These are phyloP conservation scores for Chironomus striatipennis DNA, from an alignment of 1,140 invertebrate species.

Conservation along the genomic window DNA sequence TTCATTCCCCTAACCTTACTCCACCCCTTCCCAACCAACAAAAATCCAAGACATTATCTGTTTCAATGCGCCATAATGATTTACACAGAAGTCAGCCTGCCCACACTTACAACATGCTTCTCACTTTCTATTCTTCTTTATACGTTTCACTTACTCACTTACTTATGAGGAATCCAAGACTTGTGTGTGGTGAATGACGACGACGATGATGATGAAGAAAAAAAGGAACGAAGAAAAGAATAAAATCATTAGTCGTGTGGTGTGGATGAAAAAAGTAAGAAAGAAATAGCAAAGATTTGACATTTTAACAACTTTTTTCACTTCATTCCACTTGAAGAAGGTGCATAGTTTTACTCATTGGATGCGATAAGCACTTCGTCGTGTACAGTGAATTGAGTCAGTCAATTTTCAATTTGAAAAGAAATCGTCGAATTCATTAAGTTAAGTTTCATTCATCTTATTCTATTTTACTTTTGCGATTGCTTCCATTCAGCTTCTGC, in stretches of 20 bases:
- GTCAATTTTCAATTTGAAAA: not conserved
- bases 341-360: not conserved
- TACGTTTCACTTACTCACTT: too few species aligned
- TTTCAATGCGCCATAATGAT: too few species aligned
- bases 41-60: too few species aligned
- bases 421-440: not conserved
- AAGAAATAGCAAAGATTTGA: not conserved
- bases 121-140: too few species aligned
- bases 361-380: not conserved
- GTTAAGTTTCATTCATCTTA: not conserved
- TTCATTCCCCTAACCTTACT: too few species aligned
- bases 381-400: not conserved
- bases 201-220: too few species aligned
- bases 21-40: too few species aligned
- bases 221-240: not conserved
- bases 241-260: not conserved
- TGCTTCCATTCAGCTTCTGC: not conserved
- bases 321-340: not conserved
- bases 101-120: too few species aligned
- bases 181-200: too few species aligned
- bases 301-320: slow-evolving; percentile 14
- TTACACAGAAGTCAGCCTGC: too few species aligned
- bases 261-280: not conserved
- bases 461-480: not conserved
- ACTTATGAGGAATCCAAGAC: too few species aligned